phyloP scores from a whole-genome alignment of 2,888 invertebrate genomes.

The Nomada ruficornis region DNA sequence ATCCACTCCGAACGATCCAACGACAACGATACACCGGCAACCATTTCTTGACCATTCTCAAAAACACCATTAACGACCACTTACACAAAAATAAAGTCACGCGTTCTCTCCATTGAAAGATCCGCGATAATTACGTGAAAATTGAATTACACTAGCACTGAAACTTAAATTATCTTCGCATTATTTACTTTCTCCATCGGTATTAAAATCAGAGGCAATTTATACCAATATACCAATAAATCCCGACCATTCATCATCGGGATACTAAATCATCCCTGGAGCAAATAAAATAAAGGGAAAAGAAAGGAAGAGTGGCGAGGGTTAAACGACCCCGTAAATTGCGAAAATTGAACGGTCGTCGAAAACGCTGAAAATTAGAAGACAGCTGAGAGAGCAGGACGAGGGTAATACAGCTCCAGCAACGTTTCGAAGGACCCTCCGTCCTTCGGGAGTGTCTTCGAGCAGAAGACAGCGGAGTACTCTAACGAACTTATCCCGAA shows the following conservation, averaged over 20 bases:
- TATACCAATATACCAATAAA: background rate
- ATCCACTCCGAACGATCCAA: too few species aligned
- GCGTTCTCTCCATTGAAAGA: background rate
- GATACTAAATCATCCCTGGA: constrained; percentile 17
- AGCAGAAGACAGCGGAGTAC: constrained; percentile 66
- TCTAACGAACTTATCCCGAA: constrained; percentile 79
- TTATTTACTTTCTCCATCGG: background rate
- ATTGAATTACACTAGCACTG: too few species aligned
- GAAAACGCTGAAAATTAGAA: constrained; percentile 65
- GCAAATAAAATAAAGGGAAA: background rate
- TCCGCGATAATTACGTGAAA: background rate
- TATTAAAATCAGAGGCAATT: constrained; percentile 3
- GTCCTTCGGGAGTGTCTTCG: constrained; percentile 75
- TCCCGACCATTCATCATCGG: constrained; percentile 10
- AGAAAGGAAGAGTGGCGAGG: constrained; percentile 7
- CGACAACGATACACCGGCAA: too few species aligned
- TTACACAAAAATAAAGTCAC: too few species aligned
- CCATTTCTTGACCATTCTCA: too few species aligned
- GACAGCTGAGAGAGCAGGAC: constrained; percentile 47
- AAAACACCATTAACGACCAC: too few species aligned
- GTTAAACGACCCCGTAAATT: constrained; percentile 56
- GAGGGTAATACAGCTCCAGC: constrained; percentile 51
- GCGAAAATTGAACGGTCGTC: constrained; percentile 66
- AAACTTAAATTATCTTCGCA: background rate
- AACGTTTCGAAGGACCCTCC: constrained; percentile 63